Base-by-base conservation (phyloP, 2,888 invertebrate genomes). In the Euplexia lucipara region DNA sequence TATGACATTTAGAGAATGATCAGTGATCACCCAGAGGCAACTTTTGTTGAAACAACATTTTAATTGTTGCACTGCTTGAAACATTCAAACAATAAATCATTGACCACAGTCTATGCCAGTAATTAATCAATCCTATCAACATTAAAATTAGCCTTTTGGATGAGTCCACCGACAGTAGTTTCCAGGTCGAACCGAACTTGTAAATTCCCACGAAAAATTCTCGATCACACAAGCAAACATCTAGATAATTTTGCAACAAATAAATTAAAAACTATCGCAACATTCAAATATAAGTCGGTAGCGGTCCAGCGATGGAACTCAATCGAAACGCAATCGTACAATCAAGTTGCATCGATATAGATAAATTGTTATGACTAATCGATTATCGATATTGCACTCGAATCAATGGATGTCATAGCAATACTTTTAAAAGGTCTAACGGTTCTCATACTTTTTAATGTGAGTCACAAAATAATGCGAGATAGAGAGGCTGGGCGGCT, bases 391-490 rank as follows among this genome's bases (percentile, higher is more conserved):
- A 81, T 78, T 84, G 70, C 66, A 77, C 63, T 73, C 83, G 84
- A 89, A 91, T 89, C 77, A 78, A 83, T 84, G 79, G 88, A 86
- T 91, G 90, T 90, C 92, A 85, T 84, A 90, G 85, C 83, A 84
- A 87, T 81, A 81, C 66, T 82, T 85, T 82, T 83, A 74, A 94
- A 95, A 95, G 95, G 95, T 95, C 92, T 91, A 77, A 59, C 59
- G 69, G 88, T 92, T 95, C 95, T 91, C 95, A 94, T 91, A 93
- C 86, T 91, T 91, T 92, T 91, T 93, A 95, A 94, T 94, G 92
- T 92, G 94, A 93, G 88, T 91, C 84, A 88, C 81, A 87, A 87
- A 91, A 89, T 87, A 87, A 83, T 83, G 86, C 88, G 84, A 76
- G 30, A n/a, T 48, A 32, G 7, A 16, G 86, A 70, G 88, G 89